Conservation (phyloP, 2,113 vertebrate genomes). For the Aptenodytes patagonicus region DNA sequence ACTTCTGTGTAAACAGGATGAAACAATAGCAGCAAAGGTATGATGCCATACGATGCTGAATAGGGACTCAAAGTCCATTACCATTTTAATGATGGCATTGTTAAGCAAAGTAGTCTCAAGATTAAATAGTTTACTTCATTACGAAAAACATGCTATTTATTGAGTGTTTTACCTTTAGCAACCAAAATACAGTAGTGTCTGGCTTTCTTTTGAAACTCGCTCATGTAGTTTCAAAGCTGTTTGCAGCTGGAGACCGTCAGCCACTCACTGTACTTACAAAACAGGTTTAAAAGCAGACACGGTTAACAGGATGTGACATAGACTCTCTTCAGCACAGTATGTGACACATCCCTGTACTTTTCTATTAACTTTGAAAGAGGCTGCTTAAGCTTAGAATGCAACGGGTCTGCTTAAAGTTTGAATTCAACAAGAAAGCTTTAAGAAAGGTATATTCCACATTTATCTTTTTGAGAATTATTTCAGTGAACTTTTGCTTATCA, state of each 20-base stretch:
- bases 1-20: not conserved
- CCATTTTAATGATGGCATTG: slow-evolving; percentile 18
- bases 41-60: not conserved
- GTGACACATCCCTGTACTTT: not conserved
- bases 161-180: slow-evolving; percentile 10
- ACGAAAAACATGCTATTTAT: not conserved
- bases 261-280: slow-evolving; percentile 51
- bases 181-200: not conserved
- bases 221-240: slow-evolving; percentile 34
- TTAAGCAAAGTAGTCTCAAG: slow-evolving; percentile 19
- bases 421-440: not conserved
- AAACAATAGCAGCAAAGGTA: slow-evolving; percentile 38
- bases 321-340: not conserved
- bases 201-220: not conserved
- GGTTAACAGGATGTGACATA: slow-evolving; percentile 62
- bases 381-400: not conserved
- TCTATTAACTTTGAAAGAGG: not conserved
- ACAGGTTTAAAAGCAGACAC: slow-evolving; percentile 63
- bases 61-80: slow-evolving; percentile 27
- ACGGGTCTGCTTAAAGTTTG: not conserved
- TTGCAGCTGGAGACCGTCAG: slow-evolving; percentile 51
- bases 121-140: slow-evolving; percentile 33
- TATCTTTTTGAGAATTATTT: slow-evolving; percentile 61
- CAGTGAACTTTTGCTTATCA: slow-evolving; percentile 73
- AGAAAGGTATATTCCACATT: slow-evolving; percentile 18